Conservation (phyloP, 2,888 invertebrate species). For the Epistrophella euchroma region DNA sequence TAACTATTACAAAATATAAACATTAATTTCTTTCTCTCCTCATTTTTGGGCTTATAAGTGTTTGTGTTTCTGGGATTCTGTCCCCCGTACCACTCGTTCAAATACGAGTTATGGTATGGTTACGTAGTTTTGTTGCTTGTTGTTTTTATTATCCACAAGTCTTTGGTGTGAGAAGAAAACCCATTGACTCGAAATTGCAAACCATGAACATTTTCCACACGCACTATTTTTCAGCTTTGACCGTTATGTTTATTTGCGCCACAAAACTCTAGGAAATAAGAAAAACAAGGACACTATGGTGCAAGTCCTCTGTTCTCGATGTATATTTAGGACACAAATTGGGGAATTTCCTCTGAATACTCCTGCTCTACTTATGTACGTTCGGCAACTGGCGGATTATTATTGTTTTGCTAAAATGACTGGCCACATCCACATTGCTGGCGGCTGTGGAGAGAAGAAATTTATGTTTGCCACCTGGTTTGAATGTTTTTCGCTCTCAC, state of each 20-base stretch:
- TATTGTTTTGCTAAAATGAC: conserved; percentile 56
- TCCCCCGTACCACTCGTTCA: too few species aligned
- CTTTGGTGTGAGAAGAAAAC: conserved; percentile 7
- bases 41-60: too few species aligned
- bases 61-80: too few species aligned
- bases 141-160: background rate
- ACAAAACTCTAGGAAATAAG: conserved; percentile 29
- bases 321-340: conserved; percentile 7
- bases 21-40: too few species aligned
- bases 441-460: conserved; percentile 31
- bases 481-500: conserved; percentile 40
- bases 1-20: too few species aligned
- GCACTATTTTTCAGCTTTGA: conserved; percentile 64
- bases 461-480: conserved; percentile 70
- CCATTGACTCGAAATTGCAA: conserved; percentile 43
- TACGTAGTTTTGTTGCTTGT: background rate
- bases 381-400: conserved; percentile 25
- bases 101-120: too few species aligned
- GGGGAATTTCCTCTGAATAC: background rate
- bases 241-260: conserved; percentile 53
- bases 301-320: conserved; percentile 11
- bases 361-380: background rate
- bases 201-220: conserved; percentile 62
- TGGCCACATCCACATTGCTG: conserved; percentile 46
- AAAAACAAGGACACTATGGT: conserved; percentile 26